Evolutionary conservation across 1,140 invertebrate species (phyloP), one percentile per base, ranked within the genome.

Genomic region (Sitophilus oryzae): DNA sequence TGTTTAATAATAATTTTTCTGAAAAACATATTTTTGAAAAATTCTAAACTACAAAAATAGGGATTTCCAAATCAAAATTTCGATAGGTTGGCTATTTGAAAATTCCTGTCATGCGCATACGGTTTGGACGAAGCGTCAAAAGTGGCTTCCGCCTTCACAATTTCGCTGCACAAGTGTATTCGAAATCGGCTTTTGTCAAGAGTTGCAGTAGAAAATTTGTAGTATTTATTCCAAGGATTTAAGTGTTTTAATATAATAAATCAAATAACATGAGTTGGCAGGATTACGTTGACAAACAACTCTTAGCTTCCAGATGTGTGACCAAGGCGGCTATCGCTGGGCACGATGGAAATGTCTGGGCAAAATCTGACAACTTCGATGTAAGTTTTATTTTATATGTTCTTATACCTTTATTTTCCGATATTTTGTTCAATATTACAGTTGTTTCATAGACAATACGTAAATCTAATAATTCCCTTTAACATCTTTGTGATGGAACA

Each of bases 271-370:
- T 93, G 91, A 93, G 90, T 84, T 96, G 92, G 92, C 91, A 95
- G 86, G 89, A 93, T 85, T 96, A 96, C 81, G 89, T 96, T 73
- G 91, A 94, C 79, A 94, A 93, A 82, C 91, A 96, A 79, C 85
- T 95, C 79, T 81, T 94, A 77, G 89, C 89, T 69, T 91, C 89
- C 70, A 85, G 84, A 76, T 92, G 89, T 84, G 89, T 93, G 65
- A 88, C 84, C 74, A 91, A 91, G 82, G 91, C 91, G 64, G 90
- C 89, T 62, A 96, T 95, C 74, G 90, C 88, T 71, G 91, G 91
- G 74, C 88, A 91, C 76, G 91, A 96, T 75, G 92, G 92, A 73
- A 90, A 89, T 78, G 81, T 94, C 69, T 96, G 92, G 92, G 91
- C 91, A 57, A 92, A 91, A 80, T 92, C 89, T 35, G 89, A 90